Conservation (phyloP, 2,888 invertebrate species). For the Aricia artaxerxes region DNA sequence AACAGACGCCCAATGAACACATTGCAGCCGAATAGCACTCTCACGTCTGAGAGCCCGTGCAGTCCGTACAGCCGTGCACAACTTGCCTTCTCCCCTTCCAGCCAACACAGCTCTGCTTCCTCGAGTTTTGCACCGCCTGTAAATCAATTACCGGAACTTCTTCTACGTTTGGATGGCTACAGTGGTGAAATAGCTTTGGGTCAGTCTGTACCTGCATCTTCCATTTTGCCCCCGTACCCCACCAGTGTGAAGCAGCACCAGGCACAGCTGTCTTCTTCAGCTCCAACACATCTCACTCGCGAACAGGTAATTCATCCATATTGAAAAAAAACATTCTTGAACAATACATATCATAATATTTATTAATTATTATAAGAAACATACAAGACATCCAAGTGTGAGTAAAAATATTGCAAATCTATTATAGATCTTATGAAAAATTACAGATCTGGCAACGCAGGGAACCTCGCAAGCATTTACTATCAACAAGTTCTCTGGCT, state of each 20-base stretch:
- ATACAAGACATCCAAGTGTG: too few species aligned
- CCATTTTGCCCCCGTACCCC: slow-evolving; percentile 72
- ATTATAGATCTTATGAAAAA: slow-evolving; percentile 31
- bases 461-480: slow-evolving; percentile 91
- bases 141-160: slow-evolving; percentile 81
- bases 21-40: slow-evolving; percentile 52
- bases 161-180: slow-evolving; percentile 83
- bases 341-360: too few species aligned
- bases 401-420: background rate
- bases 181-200: slow-evolving; percentile 80
- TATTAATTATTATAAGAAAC: too few species aligned
- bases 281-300: slow-evolving; percentile 90
- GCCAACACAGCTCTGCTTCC: slow-evolving; percentile 82
- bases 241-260: slow-evolving; percentile 66
- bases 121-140: slow-evolving; percentile 72
- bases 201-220: slow-evolving; percentile 83
- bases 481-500: slow-evolving; percentile 91
- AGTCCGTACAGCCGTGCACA: slow-evolving; percentile 75
- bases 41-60: slow-evolving; percentile 70
- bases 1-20: slow-evolving; percentile 53
- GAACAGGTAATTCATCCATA: slow-evolving; percentile 76
- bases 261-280: slow-evolving; percentile 90
- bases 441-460: slow-evolving; percentile 90
- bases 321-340: background rate
- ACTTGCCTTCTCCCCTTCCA: slow-evolving; percentile 83